Base-by-base conservation (phyloP, 2,113 vertebrate species). In the Lipotes vexillifer region DNA sequence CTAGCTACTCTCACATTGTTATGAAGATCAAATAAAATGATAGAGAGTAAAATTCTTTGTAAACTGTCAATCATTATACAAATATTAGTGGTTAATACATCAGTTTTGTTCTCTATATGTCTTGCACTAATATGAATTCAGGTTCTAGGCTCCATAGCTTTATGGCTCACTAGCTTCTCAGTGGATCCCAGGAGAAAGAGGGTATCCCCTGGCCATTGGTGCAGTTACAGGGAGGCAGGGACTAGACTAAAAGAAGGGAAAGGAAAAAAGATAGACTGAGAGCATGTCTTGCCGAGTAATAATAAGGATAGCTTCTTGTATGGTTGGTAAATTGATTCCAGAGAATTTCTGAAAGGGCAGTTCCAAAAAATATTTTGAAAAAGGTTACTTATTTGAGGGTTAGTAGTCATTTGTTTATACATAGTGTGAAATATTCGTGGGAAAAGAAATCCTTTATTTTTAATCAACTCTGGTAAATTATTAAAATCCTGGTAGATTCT, bases 341-440 rank as follows among this genome's bases (percentile, higher is more conserved):
- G 82, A 83, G 49, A 31, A 80, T 83, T 89, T 95, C 52, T 69
- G 88, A 92, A 89, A 92, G 52, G 57, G 33, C 85, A 59, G 36
- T 94, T 93, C 27, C 7, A 33, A 61, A 75, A 87, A 72, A 63
- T 59, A 33, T 69, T 94, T 94, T 59, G 59, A 77, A 87, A 92
- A 88, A 38, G 52, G 2, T 96, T 71, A 55, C 18, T 69, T 93
- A 89, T 46, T 84, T 91, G 80, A 85, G 41, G 17, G 38, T 88
- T 87, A 86, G 74, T 38, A 92, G 36, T 71, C 38, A 82, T 72
- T 82, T 97, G 33, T 86, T 12, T 88, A 25, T 93, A 69, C 21
- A 15, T 93, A 69, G 69, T 92, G 31, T 75, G 36, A 89, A 94
- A 86, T 86, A 33, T 78, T 96, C 90, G 29, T 96, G 61, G 31